Conservation (phyloP, 2,797 vertebrate species). For the Poecile montanus region DNA sequence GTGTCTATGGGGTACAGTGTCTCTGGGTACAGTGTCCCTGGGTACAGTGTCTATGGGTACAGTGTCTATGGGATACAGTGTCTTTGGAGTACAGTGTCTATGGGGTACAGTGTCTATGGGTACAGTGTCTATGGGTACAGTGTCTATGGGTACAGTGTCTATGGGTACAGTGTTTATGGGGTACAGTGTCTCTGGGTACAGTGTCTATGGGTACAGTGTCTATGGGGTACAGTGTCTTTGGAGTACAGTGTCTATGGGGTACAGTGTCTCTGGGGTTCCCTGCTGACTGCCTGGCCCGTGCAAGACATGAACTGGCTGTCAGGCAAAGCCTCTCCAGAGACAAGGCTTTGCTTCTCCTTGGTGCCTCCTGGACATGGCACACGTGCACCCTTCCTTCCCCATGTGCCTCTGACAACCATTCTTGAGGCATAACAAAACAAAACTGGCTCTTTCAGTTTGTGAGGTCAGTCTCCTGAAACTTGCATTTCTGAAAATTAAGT, state of each 20-base stretch:
- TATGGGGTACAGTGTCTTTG: not conserved
- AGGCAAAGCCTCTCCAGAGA: not conserved
- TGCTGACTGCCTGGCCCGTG: not conserved
- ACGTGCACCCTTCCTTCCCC: not conserved
- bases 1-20: no score
- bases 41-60: no score
- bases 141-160: not conserved
- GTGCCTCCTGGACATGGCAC: not conserved
- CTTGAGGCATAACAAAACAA: no score
- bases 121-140: no score
- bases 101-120: no score
- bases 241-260: not conserved
- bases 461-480: not conserved
- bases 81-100: no score
- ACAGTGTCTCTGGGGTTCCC: not conserved
- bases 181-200: not conserved
- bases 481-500: not conserved
- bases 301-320: not conserved
- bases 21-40: no score
- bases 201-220: not conserved
- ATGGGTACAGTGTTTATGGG: not conserved
- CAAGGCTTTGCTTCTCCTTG: no score
- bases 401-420: not conserved
- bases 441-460: not conserved
- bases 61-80: no score